Evolutionary conservation across 2,888 invertebrate genomes (phyloP).

Genomic region (Eubasilissa splendida): DNA sequence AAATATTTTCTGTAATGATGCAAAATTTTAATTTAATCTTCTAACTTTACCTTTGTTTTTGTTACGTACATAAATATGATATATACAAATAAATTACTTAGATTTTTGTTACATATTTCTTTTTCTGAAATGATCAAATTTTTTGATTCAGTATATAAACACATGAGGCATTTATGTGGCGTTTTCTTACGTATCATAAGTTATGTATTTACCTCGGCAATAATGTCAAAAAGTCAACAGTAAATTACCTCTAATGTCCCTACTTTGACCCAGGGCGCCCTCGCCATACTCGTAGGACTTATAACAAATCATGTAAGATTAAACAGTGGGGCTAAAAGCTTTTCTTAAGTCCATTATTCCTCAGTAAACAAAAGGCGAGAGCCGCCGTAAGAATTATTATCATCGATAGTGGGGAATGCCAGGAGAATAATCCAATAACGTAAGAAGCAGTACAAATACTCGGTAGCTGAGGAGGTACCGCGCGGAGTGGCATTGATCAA

Average conservation of each 20-base stretch:
- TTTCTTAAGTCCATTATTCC: constrained; percentile 40
- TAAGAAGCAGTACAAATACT: constrained; percentile 43
- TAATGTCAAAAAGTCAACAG: constrained; percentile 41
- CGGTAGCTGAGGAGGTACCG: not conserved
- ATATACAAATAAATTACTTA: no score
- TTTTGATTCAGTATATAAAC: constrained; percentile 27
- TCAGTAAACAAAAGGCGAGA: constrained; percentile 24
- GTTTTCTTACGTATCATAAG: constrained; percentile 19
- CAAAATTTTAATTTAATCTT: no score
- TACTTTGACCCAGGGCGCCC: constrained; percentile 22
- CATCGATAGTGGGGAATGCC: constrained; percentile 22
- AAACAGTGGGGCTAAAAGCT: constrained; percentile 40
- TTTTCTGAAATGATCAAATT: not conserved
- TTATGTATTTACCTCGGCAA: constrained; percentile 23
- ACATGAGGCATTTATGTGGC: not conserved
- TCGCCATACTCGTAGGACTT: constrained; percentile 22
- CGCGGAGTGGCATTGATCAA: not conserved
- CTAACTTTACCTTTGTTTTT: no score
- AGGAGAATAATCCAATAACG: constrained; percentile 39
- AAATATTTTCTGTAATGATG: no score
- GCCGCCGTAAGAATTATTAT: constrained; percentile 27
- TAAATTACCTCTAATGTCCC: constrained; percentile 35
- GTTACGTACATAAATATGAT: no score
- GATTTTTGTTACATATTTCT: no score
- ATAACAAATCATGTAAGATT: constrained; percentile 41